Base-by-base conservation (phyloP, 2,888 invertebrate species). In the Sphaerophoria taeniata region DNA sequence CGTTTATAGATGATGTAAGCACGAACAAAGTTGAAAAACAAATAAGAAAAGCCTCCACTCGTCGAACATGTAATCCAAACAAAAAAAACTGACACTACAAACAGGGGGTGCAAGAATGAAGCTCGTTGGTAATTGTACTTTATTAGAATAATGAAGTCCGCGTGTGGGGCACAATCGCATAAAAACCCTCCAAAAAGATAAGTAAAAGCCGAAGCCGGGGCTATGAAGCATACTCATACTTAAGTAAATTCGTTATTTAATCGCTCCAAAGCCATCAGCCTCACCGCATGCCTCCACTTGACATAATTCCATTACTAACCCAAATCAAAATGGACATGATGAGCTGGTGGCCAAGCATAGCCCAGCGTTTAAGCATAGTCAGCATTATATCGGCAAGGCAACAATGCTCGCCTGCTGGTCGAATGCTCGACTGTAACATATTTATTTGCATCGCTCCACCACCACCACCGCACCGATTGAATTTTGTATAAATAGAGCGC, bases 241-340 rank as follows among this genome's bases (percentile, higher is more conserved):
- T 33, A 24, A 53, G 79, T 85, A 76, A 70, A 80, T 80, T 76
- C n/a, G 49, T 76, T 80, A 77, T 53, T 85, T 73, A 85, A 85
- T 81, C 56, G 85, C 70, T 73, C 43, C 60, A 63, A 73, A 24
- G 24, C 24, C 24, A 24, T 24, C 65, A 72, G 73, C 82, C 33
- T 6, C 53, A 7, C 51, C 67, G 72, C 81, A 77, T 81, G 81
- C 86, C 81, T 71, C 86, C 82, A 81, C 82, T 86, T 86, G 86
- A 82, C 81, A 86, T 82, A 82, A 86, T 86, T 86, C 74, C 78
- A 86, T 86, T 86, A 82, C 86, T 77, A 86, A 78, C 72, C 77
- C 63, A 77, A 65, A 61, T 71, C 24, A 24, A 24, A 24, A 2
- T 24, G 24, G 24, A 24, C 24, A 24, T 24, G 24, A 24, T 24